These are phyloP conservation scores for Crotalus horridus DNA, from an alignment of 2,113 vertebrate species.

Conservation along the genomic window DNA sequence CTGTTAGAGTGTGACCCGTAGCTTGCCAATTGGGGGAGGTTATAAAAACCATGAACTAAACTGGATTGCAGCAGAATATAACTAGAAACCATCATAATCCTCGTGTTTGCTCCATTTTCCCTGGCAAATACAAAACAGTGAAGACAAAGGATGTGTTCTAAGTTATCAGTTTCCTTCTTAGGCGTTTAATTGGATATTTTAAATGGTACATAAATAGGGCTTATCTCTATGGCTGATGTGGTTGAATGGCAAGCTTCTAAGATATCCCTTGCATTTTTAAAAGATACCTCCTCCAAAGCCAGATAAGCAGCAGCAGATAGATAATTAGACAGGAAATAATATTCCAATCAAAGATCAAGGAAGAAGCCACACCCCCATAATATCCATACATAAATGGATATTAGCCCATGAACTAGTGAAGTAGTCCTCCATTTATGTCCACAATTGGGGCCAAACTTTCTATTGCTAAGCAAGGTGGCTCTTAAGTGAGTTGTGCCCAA, in stretches of 20 bases:
- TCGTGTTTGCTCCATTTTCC: background rate
- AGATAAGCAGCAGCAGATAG: background rate
- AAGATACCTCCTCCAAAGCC: background rate
- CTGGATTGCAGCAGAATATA: background rate
- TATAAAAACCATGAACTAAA: background rate
- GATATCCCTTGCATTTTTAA: background rate
- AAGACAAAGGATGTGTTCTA: background rate
- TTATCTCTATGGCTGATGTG: background rate
- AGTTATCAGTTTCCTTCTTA: background rate
- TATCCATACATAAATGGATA: too few species aligned
- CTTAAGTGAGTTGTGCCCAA: too few species aligned
- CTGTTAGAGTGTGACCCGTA: background rate
- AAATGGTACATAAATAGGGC: background rate
- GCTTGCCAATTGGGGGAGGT: background rate
- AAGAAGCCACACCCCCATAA: background rate
- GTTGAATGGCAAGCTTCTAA: background rate
- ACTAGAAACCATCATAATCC: background rate
- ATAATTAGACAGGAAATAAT: background rate
- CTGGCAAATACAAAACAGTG: background rate
- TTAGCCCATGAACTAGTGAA: too few species aligned
- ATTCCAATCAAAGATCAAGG: background rate
- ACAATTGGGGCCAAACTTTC: too few species aligned
- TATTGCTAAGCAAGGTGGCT: too few species aligned
- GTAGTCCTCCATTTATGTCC: too few species aligned
- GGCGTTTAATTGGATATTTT: background rate